phyloP scores from a whole-genome alignment of 2,888 invertebrate species.

The Drosophila mettleri region DNA sequence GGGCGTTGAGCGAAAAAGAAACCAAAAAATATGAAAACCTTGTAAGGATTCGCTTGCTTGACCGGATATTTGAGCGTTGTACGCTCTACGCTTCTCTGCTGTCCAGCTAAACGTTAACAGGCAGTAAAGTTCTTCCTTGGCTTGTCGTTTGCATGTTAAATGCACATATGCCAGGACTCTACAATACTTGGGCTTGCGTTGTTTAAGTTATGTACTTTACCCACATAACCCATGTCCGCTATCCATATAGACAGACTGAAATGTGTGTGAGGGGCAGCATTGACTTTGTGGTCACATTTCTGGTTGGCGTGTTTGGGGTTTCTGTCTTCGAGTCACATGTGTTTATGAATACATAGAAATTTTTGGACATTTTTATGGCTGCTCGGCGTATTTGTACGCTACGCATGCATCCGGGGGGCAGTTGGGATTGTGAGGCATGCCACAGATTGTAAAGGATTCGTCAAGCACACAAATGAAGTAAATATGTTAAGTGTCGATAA shows the following conservation, averaged over 20 bases:
- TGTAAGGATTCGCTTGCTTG: slow-evolving; percentile 77
- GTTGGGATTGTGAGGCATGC: slow-evolving; percentile 40
- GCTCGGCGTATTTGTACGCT: slow-evolving; percentile 53
- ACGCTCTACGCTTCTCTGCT: background rate
- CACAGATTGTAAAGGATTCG: slow-evolving; percentile 40
- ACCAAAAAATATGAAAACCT: slow-evolving; percentile 54
- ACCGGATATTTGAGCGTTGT: slow-evolving; percentile 72
- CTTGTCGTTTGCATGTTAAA: slow-evolving; percentile 74
- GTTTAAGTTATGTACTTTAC: slow-evolving; percentile 65
- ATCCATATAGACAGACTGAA: slow-evolving; percentile 35
- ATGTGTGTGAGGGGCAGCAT: slow-evolving; percentile 23
- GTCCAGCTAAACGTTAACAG: slow-evolving; percentile 48
- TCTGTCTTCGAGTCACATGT: slow-evolving; percentile 57
- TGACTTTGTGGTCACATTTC: slow-evolving; percentile 68
- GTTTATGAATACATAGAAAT: slow-evolving; percentile 74
- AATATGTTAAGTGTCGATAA: slow-evolving; percentile 36
- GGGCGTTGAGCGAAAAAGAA: slow-evolving; percentile 71
- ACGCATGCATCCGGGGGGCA: slow-evolving; percentile 35
- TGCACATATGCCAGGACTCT: slow-evolving; percentile 59
- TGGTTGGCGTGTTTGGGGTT: slow-evolving; percentile 72
- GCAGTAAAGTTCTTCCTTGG: slow-evolving; percentile 48
- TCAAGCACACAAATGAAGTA: background rate
- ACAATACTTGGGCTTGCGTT: slow-evolving; percentile 44
- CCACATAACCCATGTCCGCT: slow-evolving; percentile 50
- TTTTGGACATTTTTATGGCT: slow-evolving; percentile 76